These are phyloP conservation scores for Carcharodon carcharias DNA, from an alignment of 2,797 vertebrate species.

Conservation along the genomic window DNA sequence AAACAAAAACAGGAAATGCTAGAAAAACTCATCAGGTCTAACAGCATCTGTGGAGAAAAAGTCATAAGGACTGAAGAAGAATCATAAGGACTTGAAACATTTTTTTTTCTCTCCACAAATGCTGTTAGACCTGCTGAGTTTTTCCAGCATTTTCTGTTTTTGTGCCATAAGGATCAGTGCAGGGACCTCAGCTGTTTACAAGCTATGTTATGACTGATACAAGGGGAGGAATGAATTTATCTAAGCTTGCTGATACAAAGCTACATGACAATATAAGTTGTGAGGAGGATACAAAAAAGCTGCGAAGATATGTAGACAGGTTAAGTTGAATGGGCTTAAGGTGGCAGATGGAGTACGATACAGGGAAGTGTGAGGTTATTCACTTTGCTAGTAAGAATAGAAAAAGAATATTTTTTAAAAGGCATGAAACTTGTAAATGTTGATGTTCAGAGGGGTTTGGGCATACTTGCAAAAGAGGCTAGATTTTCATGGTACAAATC, in stretches of 20 bases:
- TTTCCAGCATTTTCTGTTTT: no score
- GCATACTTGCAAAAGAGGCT: no score
- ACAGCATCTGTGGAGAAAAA: no score
- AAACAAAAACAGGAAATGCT: no score
- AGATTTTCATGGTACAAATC: no score
- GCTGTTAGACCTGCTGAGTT: no score
- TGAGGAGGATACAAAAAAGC: not conserved
- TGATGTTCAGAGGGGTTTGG: not conserved
- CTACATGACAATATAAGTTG: not conserved
- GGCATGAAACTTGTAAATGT: not conserved
- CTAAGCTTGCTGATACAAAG: not conserved
- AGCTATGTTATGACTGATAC: not conserved
- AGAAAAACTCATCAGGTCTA: no score
- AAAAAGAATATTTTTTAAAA: not conserved
- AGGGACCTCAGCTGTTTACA: not conserved
- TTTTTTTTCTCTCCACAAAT: no score
- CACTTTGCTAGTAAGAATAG: no score
- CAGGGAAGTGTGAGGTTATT: not conserved
- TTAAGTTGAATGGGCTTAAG: not conserved
- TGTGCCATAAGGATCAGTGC: not conserved
- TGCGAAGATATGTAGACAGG: not conserved
- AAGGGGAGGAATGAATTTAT: not conserved
- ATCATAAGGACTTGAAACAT: no score
- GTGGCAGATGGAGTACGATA: not conserved
- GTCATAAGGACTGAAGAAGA: no score